Base-by-base conservation (phyloP, 1,140 invertebrate genomes). In the Drosophila setifemur region DNA sequence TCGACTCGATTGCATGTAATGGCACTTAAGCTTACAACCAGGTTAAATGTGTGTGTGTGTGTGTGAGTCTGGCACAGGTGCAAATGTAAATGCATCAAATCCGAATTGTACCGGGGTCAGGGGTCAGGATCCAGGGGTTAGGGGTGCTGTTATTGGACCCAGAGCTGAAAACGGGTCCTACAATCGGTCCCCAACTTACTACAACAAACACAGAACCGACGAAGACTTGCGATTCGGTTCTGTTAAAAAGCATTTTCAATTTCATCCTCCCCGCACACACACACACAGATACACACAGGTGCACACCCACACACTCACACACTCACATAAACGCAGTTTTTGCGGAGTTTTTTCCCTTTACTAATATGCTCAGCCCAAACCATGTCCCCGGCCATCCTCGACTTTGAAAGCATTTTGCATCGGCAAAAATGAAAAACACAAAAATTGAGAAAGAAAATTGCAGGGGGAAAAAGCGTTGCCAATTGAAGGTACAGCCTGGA, bases 31-130 rank as follows among this genome's bases (percentile, higher is more conserved):
- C 81, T 85, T 79, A 85, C 79, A 85, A 86, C 63, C 72, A 55
- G 55, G 35, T 39, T 47, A 44, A 29, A 28, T 61, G 37, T 52
- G 19, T 48, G 14, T 64, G 49, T 26, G 35, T 33, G 18, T 35
- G 7, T 43, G 14, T 54, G 48, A 28, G 39, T 35, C 63, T 50
- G 74, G 66, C 57, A 53, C 79, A 83, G 79, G 79, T 83, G 79
- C 73, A 83, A 83, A 83, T 83, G 79, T 79, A 83, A 83, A 83
- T 85, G 79, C 79, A 83, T 85, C 79, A 83, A 83, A 78, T 71
- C 58, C 71, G 66, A 83, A 83, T 79, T 71, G 79, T 63, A 69
- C 43, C 57, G 44, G 49, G 55, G 54, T 47, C 40, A 61, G 23
- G 11, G 6, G 9, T 11, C 23, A 25, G 49, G 31, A 29, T 11